Percentiles rank a stretch among this genome's conserved stretches.
Conservation (phyloP, 2,113 vertebrate species). For the Parus major region DNA sequence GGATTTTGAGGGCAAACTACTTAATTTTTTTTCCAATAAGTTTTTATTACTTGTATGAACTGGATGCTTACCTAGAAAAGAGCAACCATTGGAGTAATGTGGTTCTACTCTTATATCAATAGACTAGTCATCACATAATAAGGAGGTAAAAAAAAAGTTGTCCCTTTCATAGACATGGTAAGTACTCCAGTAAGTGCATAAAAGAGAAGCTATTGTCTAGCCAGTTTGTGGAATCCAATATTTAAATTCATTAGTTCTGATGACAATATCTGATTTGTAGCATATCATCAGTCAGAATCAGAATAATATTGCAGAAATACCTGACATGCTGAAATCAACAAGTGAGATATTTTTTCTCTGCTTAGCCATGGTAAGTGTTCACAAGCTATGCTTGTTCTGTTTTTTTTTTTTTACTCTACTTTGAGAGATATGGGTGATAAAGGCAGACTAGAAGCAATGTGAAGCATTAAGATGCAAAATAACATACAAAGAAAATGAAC, state of each 20-base stretch:
- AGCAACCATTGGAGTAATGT: neutral
- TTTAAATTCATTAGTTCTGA: neutral
- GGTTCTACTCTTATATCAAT: neutral
- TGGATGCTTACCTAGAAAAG: neutral
- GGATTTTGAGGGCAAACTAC: neutral
- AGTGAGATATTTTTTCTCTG: neutral
- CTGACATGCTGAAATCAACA: neutral
- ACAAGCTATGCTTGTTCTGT: neutral
- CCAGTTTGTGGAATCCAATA: neutral
- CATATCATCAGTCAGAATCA: neutral
- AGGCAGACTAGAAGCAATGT: neutral
- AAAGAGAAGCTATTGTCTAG: neutral
- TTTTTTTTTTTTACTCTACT: neutral
- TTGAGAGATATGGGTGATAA: neutral
- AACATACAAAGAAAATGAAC: neutral
- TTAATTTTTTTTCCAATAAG: neutral
- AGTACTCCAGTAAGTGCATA: neutral
- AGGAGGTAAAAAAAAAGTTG: neutral
- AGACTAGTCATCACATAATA: neutral
- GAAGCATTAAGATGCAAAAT: neutral
- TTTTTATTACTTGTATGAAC: neutral
- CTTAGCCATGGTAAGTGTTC: neutral
- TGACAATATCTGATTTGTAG: neutral
- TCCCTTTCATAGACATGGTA: neutral
- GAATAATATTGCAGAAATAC: neutral